phyloP scores from a whole-genome alignment of 2,113 vertebrate genomes.

The Oostethus manadensis region DNA sequence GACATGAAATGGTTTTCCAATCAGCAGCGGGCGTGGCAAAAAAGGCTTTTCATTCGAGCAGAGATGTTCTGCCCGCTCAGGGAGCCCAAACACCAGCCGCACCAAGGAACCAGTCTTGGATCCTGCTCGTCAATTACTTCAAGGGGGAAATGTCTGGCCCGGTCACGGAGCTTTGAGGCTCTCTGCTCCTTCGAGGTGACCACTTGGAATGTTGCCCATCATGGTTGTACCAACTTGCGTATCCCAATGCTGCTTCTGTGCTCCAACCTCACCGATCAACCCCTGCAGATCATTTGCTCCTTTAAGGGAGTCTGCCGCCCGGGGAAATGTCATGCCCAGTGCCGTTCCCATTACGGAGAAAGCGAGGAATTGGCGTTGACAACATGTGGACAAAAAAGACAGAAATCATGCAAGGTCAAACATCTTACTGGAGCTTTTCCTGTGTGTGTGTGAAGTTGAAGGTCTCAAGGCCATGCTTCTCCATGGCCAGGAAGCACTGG shows the following conservation, averaged over 20 bases:
- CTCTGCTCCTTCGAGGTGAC: not conserved
- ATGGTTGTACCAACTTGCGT: constrained; percentile 7
- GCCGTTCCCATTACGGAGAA: constrained; percentile 61
- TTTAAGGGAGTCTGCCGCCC: constrained; percentile 47
- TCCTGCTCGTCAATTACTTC: no score
- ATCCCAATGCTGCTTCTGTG: constrained; percentile 38
- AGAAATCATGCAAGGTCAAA: constrained; percentile 25
- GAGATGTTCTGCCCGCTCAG: no score
- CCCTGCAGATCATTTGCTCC: constrained; percentile 32
- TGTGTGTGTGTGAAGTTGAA: no score
- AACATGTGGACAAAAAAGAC: no score
- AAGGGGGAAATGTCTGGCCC: not conserved
- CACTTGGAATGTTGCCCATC: no score
- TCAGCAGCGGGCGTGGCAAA: no score
- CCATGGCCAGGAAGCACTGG: no score
- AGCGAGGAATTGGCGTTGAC: constrained; percentile 33
- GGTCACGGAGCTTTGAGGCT: not conserved
- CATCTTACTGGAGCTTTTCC: constrained; percentile 15
- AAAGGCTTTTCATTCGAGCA: no score
- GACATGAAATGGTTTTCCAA: no score
- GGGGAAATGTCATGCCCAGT: constrained; percentile 60
- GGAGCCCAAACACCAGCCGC: no score
- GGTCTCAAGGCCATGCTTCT: no score
- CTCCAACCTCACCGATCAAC: constrained; percentile 41
- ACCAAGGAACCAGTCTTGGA: no score